Evolutionary conservation across 2,888 invertebrate genomes (phyloP).

Genomic region (Acronicta alni): DNA sequence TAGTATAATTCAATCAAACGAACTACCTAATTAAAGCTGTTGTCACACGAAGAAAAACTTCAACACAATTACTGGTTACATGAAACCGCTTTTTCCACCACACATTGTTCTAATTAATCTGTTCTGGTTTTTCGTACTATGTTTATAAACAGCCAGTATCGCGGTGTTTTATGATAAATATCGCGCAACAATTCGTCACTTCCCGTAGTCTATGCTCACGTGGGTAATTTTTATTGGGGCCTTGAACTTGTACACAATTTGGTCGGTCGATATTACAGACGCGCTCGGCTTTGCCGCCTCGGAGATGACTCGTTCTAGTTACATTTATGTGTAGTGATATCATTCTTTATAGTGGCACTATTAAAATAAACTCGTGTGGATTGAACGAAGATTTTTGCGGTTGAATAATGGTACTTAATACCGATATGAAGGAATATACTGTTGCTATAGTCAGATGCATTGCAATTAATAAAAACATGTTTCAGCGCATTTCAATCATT

Average conservation of each 20-base stretch:
- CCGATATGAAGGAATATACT: background rate
- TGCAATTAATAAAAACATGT: no score
- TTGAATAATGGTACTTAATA: background rate
- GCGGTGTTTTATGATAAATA: constrained; percentile 58
- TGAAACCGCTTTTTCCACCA: constrained; percentile 34
- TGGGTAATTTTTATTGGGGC: constrained; percentile 84
- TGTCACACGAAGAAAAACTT: constrained; percentile 49
- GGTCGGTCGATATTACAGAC: constrained; percentile 84
- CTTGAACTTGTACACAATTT: constrained; percentile 87
- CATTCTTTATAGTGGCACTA: constrained; percentile 64
- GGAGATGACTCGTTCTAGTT: constrained; percentile 68
- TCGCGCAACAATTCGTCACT: constrained; percentile 68
- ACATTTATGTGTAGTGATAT: constrained; percentile 74
- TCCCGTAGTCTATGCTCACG: constrained; percentile 72
- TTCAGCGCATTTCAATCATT: no score
- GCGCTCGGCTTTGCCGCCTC: constrained; percentile 67
- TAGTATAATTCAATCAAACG: constrained; percentile 34
- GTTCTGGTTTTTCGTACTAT: constrained; percentile 31
- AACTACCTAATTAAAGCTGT: constrained; percentile 46
- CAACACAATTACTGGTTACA: constrained; percentile 24
- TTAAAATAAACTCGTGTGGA: constrained; percentile 42
- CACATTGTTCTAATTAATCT: constrained; percentile 39
- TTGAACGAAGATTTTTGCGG: constrained; percentile 19
- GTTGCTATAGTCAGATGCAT: background rate
- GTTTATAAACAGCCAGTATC: constrained; percentile 62